These are phyloP conservation scores for Caligus rogercresseyi DNA, from an alignment of 1,140 invertebrate genomes.

Conservation along the genomic window DNA sequence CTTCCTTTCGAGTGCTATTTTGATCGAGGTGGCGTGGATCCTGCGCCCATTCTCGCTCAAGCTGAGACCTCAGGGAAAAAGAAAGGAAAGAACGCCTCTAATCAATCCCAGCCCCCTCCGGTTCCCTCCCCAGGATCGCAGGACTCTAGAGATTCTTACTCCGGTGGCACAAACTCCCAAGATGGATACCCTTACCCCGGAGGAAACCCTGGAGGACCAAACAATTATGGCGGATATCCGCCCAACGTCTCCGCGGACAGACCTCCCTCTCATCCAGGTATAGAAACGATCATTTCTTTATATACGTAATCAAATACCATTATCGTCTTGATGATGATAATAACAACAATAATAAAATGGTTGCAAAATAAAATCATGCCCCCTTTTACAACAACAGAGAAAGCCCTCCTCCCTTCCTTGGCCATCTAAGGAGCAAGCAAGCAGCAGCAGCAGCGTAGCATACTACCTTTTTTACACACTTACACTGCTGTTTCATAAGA, in stretches of 20 bases:
- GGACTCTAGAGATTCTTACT: slow-evolving; percentile 16
- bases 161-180: background rate
- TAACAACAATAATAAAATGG: background rate
- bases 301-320: no score
- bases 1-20: slow-evolving; percentile 89
- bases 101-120: background rate
- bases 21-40: slow-evolving; percentile 86
- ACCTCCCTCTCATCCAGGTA: background rate
- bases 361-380: background rate
- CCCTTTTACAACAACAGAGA: background rate
- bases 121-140: slow-evolving; percentile 13
- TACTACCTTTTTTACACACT: no score
- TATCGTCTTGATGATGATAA: no score
- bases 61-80: slow-evolving; percentile 34
- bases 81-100: slow-evolving; percentile 2
- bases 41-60: slow-evolving; percentile 81
- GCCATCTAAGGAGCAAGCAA: no score
- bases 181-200: background rate
- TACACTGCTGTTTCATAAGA: no score
- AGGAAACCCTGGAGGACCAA: background rate
- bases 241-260: background rate
- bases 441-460: no score
- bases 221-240: background rate
- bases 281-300: no score
- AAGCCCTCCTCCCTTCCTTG: no score